Evolutionary conservation across 2,888 invertebrate genomes (phyloP).

Genomic region (Trichopria drosophilae): DNA sequence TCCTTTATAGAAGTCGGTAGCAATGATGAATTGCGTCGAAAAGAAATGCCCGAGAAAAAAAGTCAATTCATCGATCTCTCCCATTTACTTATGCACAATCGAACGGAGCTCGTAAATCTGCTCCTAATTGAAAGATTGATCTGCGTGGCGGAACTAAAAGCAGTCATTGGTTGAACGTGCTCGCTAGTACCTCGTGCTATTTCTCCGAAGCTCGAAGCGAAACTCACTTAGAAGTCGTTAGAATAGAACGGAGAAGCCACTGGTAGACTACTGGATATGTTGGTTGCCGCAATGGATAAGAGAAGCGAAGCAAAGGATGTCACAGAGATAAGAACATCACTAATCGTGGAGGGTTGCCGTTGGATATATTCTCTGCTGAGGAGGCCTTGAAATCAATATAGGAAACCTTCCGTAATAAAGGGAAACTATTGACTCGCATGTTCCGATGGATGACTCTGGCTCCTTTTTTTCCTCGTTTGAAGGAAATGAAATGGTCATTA

Average conservation of each 20-base stretch:
- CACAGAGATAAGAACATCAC: slow-evolving; percentile 47
- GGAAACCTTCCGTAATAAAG: slow-evolving; percentile 49
- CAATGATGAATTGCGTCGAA: too few relatives aligned
- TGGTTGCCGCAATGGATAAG: slow-evolving; percentile 40
- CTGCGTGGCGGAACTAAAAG: slow-evolving; percentile 45
- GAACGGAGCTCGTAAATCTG: slow-evolving; percentile 45
- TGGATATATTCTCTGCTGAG: slow-evolving; percentile 31
- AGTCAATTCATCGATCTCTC: slow-evolving; percentile 27
- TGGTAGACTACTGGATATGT: too few relatives aligned
- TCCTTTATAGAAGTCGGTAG: too few relatives aligned
- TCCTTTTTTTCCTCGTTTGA: slow-evolving; percentile 26
- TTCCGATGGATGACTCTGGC: slow-evolving; percentile 31
- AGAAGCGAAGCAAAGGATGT: slow-evolving; percentile 42
- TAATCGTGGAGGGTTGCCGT: slow-evolving; percentile 26
- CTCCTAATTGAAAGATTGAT: slow-evolving; percentile 53
- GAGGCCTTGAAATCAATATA: slow-evolving; percentile 54
- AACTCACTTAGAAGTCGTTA: slow-evolving; percentile 41
- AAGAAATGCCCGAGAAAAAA: too few relatives aligned
- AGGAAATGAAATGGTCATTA: slow-evolving; percentile 42
- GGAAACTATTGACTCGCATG: slow-evolving; percentile 43
- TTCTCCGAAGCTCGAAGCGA: slow-evolving; percentile 32
- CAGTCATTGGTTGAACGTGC: slow-evolving; percentile 31
- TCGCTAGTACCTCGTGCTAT: slow-evolving; percentile 20
- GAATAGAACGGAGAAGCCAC: slow-evolving; percentile 26
- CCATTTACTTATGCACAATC: slow-evolving; percentile 36